phyloP scores from a whole-genome alignment of 2,113 vertebrate genomes.

The Corvus moneduloides region DNA sequence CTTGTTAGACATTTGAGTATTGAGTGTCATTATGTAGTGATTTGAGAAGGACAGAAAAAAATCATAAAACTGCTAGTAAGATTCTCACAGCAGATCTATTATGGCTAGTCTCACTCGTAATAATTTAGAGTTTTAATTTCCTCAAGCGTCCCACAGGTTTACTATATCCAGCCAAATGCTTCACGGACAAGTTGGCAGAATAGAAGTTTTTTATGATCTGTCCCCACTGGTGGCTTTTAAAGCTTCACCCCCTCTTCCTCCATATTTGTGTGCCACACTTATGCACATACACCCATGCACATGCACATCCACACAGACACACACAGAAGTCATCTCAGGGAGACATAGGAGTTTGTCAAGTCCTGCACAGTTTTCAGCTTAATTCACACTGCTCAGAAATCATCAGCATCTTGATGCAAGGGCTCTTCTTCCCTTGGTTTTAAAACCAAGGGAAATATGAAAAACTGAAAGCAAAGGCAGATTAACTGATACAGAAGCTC shows the following conservation, averaged over 20 bases:
- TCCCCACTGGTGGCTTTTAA: slow-evolving; percentile 4
- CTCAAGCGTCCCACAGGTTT: slow-evolving; percentile 59
- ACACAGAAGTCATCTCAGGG: neutral
- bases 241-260: neutral
- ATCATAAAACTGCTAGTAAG: slow-evolving; percentile 50
- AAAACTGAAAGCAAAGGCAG: neutral
- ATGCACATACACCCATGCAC: fast-evolving
- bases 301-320: neutral
- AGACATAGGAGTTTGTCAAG: neutral
- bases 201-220: slow-evolving; percentile 35
- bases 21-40: slow-evolving; percentile 64
- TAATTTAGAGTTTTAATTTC: slow-evolving; percentile 72
- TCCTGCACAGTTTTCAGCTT: neutral
- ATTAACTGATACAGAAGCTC: neutral
- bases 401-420: neutral
- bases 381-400: neutral
- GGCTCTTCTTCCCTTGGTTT: neutral
- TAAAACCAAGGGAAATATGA: neutral
- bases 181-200: slow-evolving; percentile 28
- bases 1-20: slow-evolving; percentile 60
- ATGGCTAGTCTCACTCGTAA: slow-evolving; percentile 35
- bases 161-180: slow-evolving; percentile 35
- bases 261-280: neutral
- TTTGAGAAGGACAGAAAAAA: slow-evolving; percentile 60
- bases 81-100: slow-evolving; percentile 55